Evolutionary conservation across 2,888 invertebrate genomes (phyloP), one percentile per base, ranked within the genome.

Genomic region (Hololepta plana): DNA sequence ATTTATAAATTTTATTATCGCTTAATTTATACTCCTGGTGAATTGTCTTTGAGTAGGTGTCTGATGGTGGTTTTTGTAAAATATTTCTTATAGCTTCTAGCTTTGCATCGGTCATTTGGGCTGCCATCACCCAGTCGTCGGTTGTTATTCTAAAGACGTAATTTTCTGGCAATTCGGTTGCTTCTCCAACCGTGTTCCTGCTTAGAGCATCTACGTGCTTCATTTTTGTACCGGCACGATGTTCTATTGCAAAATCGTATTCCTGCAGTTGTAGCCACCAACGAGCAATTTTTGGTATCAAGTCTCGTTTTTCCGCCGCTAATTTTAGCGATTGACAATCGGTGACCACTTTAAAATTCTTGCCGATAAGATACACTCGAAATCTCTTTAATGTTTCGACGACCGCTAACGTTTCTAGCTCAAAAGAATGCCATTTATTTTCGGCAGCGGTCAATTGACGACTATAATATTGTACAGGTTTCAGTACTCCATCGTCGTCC

Each of bases 371-470:
- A 21, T 51, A 54, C 0, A 42, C 37, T 16, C 51, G 31, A 32
- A 54, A 51, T 25, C 46, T 37, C 12, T 38, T 30, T 12, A 51
- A 27, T 0, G 43, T 37, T 19, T 35, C 40, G 1, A 39, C 46
- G 15, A 45, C 42, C 0, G 53, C 52, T 4, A 55, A 32, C 1
- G 42, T 43, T 32, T 52, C 55, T 12, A 51, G 28, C 15, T 58
- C 54, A 12, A 49, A 44, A 1, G 44, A 44, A 9, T 45, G 43
- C 28, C 48, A 52, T 11, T 38, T 42, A 6, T 36, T 30, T 36
- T 54, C 51, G 1, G 44, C 39, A 1, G 30, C 34, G 0, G 43
- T 44, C 4, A 42, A 46, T 17, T 40, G 37, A 29, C 43, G 37
- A 22, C 33, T 35, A 12, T 23, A 25, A 12, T 16, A 28, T 8